Conservation (phyloP, 1,140 invertebrate species). For the Belonocnema kinseyi region DNA sequence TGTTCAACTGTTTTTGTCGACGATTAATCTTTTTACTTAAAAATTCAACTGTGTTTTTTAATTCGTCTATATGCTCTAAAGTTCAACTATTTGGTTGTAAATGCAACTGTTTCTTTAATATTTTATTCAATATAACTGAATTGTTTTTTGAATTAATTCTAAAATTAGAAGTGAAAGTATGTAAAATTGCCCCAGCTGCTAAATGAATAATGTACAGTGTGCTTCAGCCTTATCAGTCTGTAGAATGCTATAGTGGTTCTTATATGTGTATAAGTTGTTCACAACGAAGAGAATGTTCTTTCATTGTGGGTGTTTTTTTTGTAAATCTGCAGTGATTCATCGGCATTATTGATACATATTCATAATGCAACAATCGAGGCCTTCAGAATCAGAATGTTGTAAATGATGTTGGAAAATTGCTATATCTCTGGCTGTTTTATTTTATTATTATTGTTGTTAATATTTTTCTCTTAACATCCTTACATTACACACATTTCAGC, state of each 20-base stretch:
- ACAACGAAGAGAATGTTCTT: neutral
- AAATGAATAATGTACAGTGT: neutral
- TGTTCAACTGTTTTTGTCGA: no score
- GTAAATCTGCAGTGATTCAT: neutral
- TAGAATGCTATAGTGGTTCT: no score
- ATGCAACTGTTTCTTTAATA: no score
- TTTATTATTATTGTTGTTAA: neutral
- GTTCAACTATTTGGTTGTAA: no score
- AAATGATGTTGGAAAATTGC: neutral
- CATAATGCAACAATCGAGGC: neutral
- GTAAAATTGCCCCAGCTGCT: neutral
- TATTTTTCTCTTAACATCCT: neutral
- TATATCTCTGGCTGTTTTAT: neutral
- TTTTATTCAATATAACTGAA: no score
- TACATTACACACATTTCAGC: no score
- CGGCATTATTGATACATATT: neutral
- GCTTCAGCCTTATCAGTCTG: neutral
- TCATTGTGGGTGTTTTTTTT: neutral
- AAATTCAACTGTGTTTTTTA: no score
- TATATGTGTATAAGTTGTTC: neutral
- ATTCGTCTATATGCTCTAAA: no score
- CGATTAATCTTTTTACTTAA: no score
- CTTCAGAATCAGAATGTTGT: neutral
- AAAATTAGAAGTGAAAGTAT: constrained; percentile 4
- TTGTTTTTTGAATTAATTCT: neutral